Base-by-base conservation (phyloP, 2,113 vertebrate species). In the Ageneiosus marmoratus region DNA sequence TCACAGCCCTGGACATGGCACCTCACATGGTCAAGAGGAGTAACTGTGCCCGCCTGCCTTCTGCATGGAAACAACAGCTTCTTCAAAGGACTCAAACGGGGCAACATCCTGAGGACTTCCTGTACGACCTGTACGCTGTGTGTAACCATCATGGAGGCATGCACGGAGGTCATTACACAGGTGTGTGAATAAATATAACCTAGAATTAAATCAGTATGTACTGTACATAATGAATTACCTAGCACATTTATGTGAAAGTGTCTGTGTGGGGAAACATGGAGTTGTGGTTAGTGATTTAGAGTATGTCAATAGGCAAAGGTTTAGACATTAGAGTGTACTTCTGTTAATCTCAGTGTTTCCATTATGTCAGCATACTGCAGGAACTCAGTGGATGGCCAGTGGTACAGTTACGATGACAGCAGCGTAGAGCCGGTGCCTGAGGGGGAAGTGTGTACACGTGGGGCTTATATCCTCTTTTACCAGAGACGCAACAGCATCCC, bases 111-210 rank as follows among this genome's bases (percentile, higher is more conserved):
- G 90, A 88, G 0, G 94, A 96, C 90, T 96, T 94, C 89, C 92
- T 96, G 32, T 99, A 99, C 0, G 97, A 99, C 83, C 91, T 99
- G 82, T 99, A 99, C 0, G 97, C 97, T 0, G 97, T 99, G 89
- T 99, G 98, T 92, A 98, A 99, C 90, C 98, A 99, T 91, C 97
- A 99, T 0, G 98, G 98, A 88, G 96, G 96, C 82, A 95, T 99
- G 95, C 97, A 98, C 75, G 96, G 97, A 0, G 98, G 98, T 37
- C 97, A 99, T 89, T 98, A 98, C 93, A 99, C 98, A 83, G 98
- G 97, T 98, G 88, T 34, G 3, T 55, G 46, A 29, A 44, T 24
- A n/a, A 51, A 2, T 44, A 50, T n/a, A 2, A 15, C 6, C n/a
- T 27, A 3, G 34, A 5, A 51, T 72, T 32, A 34, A 53, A 53